phyloP scores from a whole-genome alignment of 2,888 invertebrate genomes.

The Nesidiocoris tenuis region DNA sequence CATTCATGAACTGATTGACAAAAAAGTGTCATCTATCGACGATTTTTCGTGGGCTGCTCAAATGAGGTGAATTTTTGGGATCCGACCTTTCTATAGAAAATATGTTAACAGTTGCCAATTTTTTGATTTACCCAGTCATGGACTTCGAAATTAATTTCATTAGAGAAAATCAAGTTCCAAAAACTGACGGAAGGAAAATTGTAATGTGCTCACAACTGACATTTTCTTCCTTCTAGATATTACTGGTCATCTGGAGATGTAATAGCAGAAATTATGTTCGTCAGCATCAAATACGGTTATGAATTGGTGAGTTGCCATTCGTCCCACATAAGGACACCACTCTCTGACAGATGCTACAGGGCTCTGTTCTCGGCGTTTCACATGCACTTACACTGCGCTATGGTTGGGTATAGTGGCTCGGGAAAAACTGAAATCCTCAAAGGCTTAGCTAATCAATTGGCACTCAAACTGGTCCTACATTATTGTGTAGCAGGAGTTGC shows the following conservation, averaged over 20 bases:
- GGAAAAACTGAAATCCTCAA: constrained; percentile 91
- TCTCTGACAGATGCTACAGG: constrained; percentile 78
- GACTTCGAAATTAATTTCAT: too few relatives aligned
- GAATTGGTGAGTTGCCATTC: constrained; percentile 83
- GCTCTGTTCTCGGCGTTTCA: constrained; percentile 81
- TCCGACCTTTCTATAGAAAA: too few relatives aligned
- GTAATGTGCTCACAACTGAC: too few relatives aligned
- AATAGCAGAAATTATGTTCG: constrained; percentile 73
- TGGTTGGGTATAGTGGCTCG: constrained; percentile 82
- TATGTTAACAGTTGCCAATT: too few relatives aligned
- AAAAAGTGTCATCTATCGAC: constrained; percentile 66
- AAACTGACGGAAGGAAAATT: not conserved
- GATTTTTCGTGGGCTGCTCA: constrained; percentile 87
- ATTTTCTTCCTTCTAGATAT: constrained; percentile 61
- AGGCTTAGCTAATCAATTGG: constrained; percentile 87
- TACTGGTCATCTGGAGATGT: constrained; percentile 69
- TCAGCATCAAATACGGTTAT: constrained; percentile 74
- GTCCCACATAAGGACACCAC: constrained; percentile 71
- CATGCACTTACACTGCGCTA: constrained; percentile 80
- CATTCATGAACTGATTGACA: constrained; percentile 64
- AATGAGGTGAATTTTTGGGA: too few relatives aligned
- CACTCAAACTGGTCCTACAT: constrained; percentile 86
- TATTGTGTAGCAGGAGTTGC: constrained; percentile 85
- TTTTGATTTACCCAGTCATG: too few relatives aligned
- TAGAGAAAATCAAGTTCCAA: too few relatives aligned